Percentiles rank a stretch among this genome's conserved stretches.
These are phyloP conservation scores for Penaeus monodon DNA, from an alignment of 2,888 invertebrate genomes.

Conservation along the genomic window DNA sequence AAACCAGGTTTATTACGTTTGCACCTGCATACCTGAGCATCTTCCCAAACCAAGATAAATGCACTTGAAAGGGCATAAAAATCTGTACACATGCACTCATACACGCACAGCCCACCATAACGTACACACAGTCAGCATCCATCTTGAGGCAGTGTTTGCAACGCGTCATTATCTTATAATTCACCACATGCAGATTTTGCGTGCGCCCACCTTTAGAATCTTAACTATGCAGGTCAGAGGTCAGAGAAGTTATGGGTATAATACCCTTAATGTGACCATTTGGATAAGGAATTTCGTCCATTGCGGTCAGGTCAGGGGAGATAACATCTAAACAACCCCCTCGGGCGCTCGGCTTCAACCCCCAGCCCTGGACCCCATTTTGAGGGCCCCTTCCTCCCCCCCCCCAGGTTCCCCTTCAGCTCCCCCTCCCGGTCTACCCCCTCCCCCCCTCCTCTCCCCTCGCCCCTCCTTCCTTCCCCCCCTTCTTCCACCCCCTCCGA, in stretches of 20 bases:
- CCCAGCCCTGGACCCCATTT: no score
- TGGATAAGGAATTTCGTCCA: constrained; percentile 31
- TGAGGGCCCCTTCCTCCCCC: no score
- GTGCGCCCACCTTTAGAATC: constrained; percentile 10
- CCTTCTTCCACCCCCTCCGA: no score
- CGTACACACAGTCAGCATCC: not conserved
- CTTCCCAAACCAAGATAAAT: no score
- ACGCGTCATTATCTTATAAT: constrained; percentile 34
- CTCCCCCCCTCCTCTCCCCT: no score
- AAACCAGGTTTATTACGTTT: no score
- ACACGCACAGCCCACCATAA: not conserved
- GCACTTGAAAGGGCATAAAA: not conserved
- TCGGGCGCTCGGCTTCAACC: no score
- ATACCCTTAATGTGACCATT: constrained; percentile 28
- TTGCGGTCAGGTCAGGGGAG: not conserved
- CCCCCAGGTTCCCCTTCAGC: no score
- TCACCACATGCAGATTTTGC: constrained; percentile 21
- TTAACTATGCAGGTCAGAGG: constrained; percentile 32
- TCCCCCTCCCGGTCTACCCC: no score
- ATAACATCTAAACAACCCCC: constrained; percentile 5
- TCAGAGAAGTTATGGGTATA: constrained; percentile 32
- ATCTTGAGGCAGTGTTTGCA: constrained; percentile 5
- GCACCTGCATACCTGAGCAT: no score
- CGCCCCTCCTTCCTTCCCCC: no score
- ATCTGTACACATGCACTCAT: not conserved